A percentile compares a stretch with the other conserved stretches of the same genome.
Evolutionary conservation across 2,797 vertebrate genomes (phyloP).

Genomic region (Periparus ater): DNA sequence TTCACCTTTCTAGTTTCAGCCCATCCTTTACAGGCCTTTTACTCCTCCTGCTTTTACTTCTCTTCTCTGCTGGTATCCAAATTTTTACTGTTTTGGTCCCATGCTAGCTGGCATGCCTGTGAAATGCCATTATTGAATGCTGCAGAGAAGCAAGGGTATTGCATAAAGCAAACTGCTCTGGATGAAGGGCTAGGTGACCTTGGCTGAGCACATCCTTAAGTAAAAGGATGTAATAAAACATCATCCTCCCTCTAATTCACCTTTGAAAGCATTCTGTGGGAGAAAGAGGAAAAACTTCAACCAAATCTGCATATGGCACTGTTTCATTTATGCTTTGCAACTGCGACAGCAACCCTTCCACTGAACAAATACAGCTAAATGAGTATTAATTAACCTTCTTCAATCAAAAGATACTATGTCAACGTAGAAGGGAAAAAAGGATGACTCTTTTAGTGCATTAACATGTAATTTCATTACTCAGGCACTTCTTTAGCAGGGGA

Average conservation of each 20-base stretch:
- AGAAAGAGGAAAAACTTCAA: not conserved
- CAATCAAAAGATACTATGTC: conserved; percentile 76
- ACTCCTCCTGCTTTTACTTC: not conserved
- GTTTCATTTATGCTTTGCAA: conserved; percentile 34
- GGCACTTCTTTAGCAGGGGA: conserved; percentile 24
- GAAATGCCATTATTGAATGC: not conserved
- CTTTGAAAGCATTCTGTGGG: not conserved
- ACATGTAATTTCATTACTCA: conserved; percentile 66
- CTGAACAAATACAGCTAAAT: conserved; percentile 71
- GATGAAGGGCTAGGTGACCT: conserved; percentile 16
- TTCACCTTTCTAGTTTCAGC: not conserved
- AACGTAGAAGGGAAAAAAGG: conserved; percentile 41
- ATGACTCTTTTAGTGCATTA: conserved; percentile 56
- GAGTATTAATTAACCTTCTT: conserved; percentile 76
- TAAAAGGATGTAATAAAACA: conserved; percentile 11
- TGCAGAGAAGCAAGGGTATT: not conserved
- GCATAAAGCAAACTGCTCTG: not conserved
- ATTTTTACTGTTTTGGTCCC: not conserved
- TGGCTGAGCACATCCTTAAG: not conserved
- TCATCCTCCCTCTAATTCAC: not conserved
- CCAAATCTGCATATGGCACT: conserved; percentile 17
- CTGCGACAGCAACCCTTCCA: conserved; percentile 6
- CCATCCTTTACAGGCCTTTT: not conserved
- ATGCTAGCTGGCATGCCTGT: not conserved
- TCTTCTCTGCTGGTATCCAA: not conserved